Conservation (phyloP, 2,888 invertebrate species). For the Petrolisthes manimaculis region DNA sequence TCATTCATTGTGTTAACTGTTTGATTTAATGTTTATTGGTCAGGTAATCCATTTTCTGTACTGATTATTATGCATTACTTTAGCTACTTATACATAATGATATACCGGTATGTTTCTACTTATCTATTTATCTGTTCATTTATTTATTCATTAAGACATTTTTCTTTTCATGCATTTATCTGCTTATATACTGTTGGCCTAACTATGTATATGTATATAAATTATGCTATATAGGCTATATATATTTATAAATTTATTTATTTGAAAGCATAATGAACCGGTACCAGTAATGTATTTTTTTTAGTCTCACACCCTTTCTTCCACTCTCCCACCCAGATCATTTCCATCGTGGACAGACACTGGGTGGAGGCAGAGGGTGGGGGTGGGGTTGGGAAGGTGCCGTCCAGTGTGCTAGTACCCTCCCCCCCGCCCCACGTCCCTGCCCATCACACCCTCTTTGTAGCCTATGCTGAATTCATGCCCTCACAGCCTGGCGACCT, state of each 20-base stretch:
- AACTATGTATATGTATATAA: conserved; percentile 7
- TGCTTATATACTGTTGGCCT: not conserved
- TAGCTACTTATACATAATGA: too few species aligned
- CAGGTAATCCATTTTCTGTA: too few species aligned
- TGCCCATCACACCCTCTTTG: conserved; percentile 53
- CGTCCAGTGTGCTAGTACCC: conserved; percentile 56
- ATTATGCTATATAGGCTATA: not conserved
- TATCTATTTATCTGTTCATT: too few species aligned
- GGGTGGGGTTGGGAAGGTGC: conserved; percentile 57
- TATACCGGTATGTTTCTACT: not conserved
- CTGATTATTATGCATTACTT: too few species aligned
- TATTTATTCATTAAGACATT: too few species aligned
- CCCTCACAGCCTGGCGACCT: conserved; percentile 61
- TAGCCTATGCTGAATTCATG: conserved; percentile 59
- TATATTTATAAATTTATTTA: not conserved
- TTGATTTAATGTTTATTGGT: too few species aligned
- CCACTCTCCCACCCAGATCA: conserved; percentile 39
- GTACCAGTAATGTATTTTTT: not conserved
- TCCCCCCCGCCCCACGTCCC: conserved; percentile 51
- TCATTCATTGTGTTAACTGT: too few species aligned
- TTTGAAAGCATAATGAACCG: not conserved
- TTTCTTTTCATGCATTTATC: not conserved
- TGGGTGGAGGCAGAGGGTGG: conserved; percentile 63
- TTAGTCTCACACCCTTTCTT: not conserved
- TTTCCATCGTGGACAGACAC: conserved; percentile 57